Conservation (phyloP, 2,888 invertebrate genomes). For the Noctua janthe region DNA sequence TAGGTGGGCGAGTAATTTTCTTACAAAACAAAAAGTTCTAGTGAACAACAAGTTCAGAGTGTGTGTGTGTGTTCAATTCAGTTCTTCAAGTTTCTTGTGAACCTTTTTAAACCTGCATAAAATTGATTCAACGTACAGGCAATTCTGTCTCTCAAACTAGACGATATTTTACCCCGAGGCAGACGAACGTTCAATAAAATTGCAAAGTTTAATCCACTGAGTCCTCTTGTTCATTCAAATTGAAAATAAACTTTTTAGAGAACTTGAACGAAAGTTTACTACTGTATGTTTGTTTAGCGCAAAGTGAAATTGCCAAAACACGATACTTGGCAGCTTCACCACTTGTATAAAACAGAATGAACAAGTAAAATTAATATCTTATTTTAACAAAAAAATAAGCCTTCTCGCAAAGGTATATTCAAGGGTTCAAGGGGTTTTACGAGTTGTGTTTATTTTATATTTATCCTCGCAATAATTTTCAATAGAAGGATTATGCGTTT, state of each 20-base stretch:
- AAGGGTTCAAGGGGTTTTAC: too few species aligned
- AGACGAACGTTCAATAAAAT: background rate
- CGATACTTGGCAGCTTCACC: too few species aligned
- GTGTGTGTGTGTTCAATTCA: too few species aligned
- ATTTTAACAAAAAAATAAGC: background rate
- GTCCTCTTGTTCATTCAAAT: background rate
- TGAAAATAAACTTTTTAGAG: too few species aligned
- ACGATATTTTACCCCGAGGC: background rate
- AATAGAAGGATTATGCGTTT: background rate
- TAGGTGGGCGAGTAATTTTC: background rate
- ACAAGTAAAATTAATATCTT: background rate
- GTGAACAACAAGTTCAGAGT: too few species aligned
- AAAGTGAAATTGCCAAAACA: too few species aligned
- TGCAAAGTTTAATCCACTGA: slow-evolving; percentile 7
- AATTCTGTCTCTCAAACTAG: background rate
- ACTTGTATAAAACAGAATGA: background rate
- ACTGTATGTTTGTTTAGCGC: too few species aligned
- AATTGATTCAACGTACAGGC: slow-evolving; percentile 6
- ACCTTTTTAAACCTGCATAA: background rate
- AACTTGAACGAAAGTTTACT: background rate
- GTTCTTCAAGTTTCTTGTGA: too few species aligned
- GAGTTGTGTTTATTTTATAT: too few species aligned
- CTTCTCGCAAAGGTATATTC: background rate
- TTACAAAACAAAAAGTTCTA: background rate
- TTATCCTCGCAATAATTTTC: background rate